Evolutionary conservation across 35 echinoderm and acorn worm genomes (phyloP).

Genomic region (Stichopus chloronotus): DNA sequence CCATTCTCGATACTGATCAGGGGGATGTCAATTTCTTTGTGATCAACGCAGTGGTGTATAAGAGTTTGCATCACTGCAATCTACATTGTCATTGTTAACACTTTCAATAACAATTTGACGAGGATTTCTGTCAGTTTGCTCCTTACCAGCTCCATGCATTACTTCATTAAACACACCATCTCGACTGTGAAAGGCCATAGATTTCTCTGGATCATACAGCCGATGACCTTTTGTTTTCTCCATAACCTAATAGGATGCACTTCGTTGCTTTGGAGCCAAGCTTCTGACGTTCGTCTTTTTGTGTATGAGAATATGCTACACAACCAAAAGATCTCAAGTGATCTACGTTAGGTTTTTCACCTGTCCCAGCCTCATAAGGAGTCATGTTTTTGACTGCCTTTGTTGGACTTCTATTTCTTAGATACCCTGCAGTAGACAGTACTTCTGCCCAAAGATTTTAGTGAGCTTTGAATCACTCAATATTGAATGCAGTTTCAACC

Average conservation of each 20-base stretch:
- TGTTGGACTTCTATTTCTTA: not conserved
- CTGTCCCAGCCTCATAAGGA: not conserved
- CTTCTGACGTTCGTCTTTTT: not conserved
- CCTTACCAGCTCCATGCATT: not conserved
- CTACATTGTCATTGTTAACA: not conserved
- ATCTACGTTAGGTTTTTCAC: not conserved
- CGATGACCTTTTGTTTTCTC: not conserved
- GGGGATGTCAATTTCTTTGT: slow-evolving; percentile 10
- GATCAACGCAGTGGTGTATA: not conserved
- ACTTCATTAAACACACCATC: slow-evolving; percentile 1
- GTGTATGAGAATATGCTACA: not conserved
- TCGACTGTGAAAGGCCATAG: not conserved
- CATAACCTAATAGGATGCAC: not conserved
- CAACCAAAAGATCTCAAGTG: not conserved
- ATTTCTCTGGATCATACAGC: slow-evolving; percentile 16
- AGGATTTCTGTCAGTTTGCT: slow-evolving; percentile 4
- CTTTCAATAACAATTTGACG: not conserved
- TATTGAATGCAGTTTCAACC: not conserved
- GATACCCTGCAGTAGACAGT: not conserved
- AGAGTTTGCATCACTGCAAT: not conserved
- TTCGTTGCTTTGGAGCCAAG: not conserved
- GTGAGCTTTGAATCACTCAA: not conserved
- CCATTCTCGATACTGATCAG: slow-evolving; percentile 1
- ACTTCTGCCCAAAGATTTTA: not conserved
- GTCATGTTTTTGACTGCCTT: not conserved